A percentile compares a stretch with the other conserved stretches of the same genome.
Conservation (phyloP, 2,113 vertebrate genomes). For the Melospiza melodia region DNA sequence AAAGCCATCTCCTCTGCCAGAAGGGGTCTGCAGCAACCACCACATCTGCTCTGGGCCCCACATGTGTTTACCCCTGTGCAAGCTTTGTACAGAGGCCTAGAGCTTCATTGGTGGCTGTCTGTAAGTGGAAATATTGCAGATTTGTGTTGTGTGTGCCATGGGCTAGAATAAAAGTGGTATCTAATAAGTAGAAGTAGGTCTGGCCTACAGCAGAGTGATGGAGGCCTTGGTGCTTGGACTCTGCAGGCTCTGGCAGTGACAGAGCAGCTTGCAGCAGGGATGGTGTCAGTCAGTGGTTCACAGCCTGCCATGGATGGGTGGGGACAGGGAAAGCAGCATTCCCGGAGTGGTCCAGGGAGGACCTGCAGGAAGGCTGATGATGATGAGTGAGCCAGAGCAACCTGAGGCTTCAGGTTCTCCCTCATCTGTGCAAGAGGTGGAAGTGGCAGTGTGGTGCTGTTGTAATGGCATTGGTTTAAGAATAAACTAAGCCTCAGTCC, state of each 20-base stretch:
- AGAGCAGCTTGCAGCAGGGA: background rate
- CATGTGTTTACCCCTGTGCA: rapidly evolving
- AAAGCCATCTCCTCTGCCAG: background rate
- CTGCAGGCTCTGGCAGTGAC: background rate
- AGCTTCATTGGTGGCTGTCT: background rate
- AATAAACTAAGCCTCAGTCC: background rate
- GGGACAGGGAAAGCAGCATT: background rate
- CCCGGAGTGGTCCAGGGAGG: background rate
- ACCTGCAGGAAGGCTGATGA: background rate
- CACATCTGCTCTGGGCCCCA: background rate
- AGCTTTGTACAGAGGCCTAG: background rate
- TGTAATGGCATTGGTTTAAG: background rate
- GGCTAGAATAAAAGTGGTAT: background rate
- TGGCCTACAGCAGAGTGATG: background rate
- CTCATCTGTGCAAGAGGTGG: background rate
- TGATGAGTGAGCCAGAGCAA: background rate
- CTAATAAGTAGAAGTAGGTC: background rate
- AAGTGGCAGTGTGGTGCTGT: background rate
- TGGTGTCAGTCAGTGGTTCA: rapidly evolving
- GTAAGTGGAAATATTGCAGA: background rate
- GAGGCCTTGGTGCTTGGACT: background rate
- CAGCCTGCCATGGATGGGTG: rapidly evolving
- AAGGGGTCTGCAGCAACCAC: background rate
- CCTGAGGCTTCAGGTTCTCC: background rate
- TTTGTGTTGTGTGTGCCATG: background rate